These are phyloP conservation scores for Eurosta solidaginis DNA, from an alignment of 1,140 invertebrate genomes.

Conservation along the genomic window DNA sequence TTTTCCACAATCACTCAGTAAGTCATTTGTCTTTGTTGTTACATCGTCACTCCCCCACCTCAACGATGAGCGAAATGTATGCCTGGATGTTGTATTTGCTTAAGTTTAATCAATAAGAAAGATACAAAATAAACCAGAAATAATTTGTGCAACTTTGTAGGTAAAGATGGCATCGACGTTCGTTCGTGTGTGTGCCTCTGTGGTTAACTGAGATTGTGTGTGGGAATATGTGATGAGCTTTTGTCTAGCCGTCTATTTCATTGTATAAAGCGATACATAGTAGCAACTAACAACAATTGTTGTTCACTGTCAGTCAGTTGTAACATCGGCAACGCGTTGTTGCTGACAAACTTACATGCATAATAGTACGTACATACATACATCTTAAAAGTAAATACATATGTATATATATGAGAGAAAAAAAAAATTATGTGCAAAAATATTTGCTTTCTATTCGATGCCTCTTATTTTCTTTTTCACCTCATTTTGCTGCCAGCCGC, in stretches of 20 bases:
- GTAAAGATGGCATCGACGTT: neutral
- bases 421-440: neutral
- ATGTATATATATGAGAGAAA: no score
- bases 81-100: no score
- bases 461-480: no score
- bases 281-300: neutral
- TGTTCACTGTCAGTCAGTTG: neutral
- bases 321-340: conserved; percentile 10
- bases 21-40: neutral
- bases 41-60: neutral
- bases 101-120: conserved; percentile 1
- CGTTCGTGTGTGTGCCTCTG: no score
- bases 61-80: neutral
- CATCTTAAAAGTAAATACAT: no score
- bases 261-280: neutral
- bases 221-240: neutral
- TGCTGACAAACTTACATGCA: no score
- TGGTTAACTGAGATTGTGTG: no score
- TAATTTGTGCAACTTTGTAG: neutral
- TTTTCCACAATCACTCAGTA: neutral
- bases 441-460: neutral
- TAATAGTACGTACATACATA: no score
- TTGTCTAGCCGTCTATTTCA: neutral
- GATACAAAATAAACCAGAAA: neutral
- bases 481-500: neutral